These are phyloP conservation scores for Yponomeuta plumbellus DNA, from an alignment of 2,888 invertebrate genomes.

Conservation along the genomic window DNA sequence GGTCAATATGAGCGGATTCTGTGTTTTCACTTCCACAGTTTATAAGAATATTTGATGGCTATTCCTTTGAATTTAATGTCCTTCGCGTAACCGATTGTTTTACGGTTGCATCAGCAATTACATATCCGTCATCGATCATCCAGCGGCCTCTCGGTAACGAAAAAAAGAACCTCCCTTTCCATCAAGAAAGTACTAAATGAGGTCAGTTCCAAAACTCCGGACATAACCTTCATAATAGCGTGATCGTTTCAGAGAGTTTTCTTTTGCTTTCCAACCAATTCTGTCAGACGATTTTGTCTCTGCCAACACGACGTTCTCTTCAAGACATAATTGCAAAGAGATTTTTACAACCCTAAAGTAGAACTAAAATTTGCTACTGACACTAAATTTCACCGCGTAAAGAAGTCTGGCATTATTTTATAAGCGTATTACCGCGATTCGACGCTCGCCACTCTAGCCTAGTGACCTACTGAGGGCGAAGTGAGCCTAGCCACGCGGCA, in stretches of 20 bases:
- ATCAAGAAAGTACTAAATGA: not conserved
- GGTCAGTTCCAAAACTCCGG: not conserved
- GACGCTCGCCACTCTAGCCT: not conserved
- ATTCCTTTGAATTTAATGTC: too few species aligned
- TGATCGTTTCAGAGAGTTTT: too few species aligned
- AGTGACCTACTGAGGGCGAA: conserved; percentile 10
- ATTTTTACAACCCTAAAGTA: too few species aligned
- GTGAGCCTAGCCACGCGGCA: not conserved
- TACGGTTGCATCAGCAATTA: not conserved
- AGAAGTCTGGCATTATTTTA: not conserved
- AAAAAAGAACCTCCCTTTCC: not conserved
- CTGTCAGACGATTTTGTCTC: too few species aligned
- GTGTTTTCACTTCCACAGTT: too few species aligned
- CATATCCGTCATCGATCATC: not conserved
- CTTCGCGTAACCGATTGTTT: too few species aligned
- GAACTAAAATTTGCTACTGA: too few species aligned
- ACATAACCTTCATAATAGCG: not conserved
- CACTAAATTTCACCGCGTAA: not conserved
- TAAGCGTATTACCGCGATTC: not conserved
- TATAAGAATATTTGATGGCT: too few species aligned
- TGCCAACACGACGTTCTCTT: too few species aligned
- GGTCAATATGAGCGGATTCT: too few species aligned
- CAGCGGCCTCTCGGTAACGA: not conserved
- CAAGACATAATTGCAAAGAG: too few species aligned
- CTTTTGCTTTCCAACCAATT: too few species aligned